A percentile compares a stretch with the other conserved stretches of the same genome.
These are phyloP conservation scores for Rousettus madagascariensis DNA, from an alignment of 2,797 vertebrate species.

Conservation along the genomic window DNA sequence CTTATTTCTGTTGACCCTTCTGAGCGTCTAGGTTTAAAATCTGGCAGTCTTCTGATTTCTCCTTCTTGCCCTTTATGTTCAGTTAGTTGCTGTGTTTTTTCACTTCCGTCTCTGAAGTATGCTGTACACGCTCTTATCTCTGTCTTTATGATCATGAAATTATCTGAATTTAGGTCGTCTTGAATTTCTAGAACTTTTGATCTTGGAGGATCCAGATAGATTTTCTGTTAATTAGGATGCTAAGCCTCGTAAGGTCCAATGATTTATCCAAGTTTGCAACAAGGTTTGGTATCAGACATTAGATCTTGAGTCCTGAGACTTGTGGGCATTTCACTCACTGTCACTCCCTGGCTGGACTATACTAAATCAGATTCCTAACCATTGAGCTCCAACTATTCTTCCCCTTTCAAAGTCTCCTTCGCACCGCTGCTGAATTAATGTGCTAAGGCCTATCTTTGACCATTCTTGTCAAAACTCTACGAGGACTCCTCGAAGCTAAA, in stretches of 20 bases:
- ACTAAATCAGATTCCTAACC: neutral
- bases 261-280: neutral
- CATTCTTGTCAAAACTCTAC: neutral
- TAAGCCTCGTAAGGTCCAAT: neutral
- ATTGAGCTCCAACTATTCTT: neutral
- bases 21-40: neutral
- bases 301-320: neutral
- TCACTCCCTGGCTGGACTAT: neutral
- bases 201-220: neutral
- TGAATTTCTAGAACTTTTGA: neutral
- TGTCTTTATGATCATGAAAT: neutral
- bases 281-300: neutral
- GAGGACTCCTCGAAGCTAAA: neutral
- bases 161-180: neutral
- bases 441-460: neutral
- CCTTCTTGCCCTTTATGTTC: neutral
- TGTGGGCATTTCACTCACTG: accelerated
- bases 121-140: neutral
- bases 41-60: neutral
- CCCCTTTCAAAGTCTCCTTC: neutral
- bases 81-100: neutral
- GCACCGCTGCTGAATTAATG: neutral
- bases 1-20: neutral
- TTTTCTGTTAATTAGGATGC: neutral
- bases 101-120: neutral